Conservation (phyloP, 1,140 invertebrate species). For the Pseudomyrmex cubaensis region DNA sequence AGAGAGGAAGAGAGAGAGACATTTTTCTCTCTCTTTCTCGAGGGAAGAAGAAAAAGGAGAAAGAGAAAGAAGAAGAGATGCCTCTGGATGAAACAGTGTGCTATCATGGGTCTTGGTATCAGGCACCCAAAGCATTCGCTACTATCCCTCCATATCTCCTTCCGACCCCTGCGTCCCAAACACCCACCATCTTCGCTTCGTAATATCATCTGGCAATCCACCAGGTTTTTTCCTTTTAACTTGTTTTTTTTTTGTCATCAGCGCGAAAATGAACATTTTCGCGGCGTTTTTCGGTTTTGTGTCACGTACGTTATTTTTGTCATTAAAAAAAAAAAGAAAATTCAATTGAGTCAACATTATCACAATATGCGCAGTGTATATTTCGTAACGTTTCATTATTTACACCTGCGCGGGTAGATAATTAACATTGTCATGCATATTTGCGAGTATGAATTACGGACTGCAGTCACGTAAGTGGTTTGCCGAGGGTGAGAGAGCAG, state of each 20-base stretch:
- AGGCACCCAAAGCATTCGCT: constrained; percentile 74
- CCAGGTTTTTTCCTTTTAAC: not conserved
- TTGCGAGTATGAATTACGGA: not conserved
- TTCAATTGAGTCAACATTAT: not conserved
- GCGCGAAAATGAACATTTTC: constrained; percentile 54
- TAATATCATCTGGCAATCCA: constrained; percentile 31
- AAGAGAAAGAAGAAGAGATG: constrained; percentile 27
- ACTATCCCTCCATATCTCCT: constrained; percentile 56
- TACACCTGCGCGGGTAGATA: not conserved
- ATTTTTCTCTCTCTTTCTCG: too few relatives aligned
- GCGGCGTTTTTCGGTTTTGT: constrained; percentile 14
- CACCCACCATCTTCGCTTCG: constrained; percentile 53
- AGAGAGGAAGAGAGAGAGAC: not conserved
- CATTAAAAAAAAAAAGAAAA: not conserved
- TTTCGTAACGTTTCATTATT: not conserved
- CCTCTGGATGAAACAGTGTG: constrained; percentile 48
- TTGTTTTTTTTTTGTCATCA: constrained; percentile 39
- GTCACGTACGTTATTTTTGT: not conserved
- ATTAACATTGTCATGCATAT: constrained; percentile 29
- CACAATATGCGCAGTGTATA: not conserved
- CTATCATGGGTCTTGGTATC: constrained; percentile 64
- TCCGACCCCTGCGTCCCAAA: constrained; percentile 61
- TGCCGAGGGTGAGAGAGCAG: not conserved
- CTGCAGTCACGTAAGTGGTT: constrained; percentile 10
- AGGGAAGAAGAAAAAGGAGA: constrained; percentile 1